Conservation (phyloP, 2,797 vertebrate species). For the Rallus crepitans region DNA sequence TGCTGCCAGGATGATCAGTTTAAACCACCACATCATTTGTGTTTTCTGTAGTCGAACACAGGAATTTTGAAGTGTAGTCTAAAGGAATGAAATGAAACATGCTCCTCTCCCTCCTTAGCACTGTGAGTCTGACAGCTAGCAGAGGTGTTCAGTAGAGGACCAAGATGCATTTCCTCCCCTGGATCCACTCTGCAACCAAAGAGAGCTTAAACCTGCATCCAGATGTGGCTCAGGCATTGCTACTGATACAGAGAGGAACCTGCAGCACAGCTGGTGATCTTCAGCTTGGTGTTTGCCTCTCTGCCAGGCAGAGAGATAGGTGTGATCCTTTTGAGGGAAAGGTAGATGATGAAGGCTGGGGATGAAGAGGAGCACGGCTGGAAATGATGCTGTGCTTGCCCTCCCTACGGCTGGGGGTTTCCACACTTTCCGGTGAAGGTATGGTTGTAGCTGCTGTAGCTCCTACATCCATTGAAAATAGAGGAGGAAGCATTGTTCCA, state of each 20-base stretch:
- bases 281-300: neutral
- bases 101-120: neutral
- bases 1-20: constrained; percentile 1
- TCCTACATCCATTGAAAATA: neutral
- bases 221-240: neutral
- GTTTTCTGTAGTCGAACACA: neutral
- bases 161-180: neutral
- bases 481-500: neutral
- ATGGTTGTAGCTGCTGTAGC: fast-evolving
- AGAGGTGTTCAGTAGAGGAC: neutral
- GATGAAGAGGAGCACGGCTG: neutral
- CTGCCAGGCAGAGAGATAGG: neutral
- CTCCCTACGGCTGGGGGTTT: neutral
- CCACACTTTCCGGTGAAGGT: neutral
- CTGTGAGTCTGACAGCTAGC: neutral
- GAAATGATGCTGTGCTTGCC: neutral
- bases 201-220: neutral
- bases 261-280: neutral
- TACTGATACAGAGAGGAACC: neutral
- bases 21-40: constrained; percentile 19
- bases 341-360: neutral
- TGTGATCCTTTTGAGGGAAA: neutral
- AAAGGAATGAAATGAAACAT: neutral
- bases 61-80: neutral
- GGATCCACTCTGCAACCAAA: neutral